Evolutionary conservation across 2,888 invertebrate genomes (phyloP).

Genomic region (Diaperis boleti): DNA sequence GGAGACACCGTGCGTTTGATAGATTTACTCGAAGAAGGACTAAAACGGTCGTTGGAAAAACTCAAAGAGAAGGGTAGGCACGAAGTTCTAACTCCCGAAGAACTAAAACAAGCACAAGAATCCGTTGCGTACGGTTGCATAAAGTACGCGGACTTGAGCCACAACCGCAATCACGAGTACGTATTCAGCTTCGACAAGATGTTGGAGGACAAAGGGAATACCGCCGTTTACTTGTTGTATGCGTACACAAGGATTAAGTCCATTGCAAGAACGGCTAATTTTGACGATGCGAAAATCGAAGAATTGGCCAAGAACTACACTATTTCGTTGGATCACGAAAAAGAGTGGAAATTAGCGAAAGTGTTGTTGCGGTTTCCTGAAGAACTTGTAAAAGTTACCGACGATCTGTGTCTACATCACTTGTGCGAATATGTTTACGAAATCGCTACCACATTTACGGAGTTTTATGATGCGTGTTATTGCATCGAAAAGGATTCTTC

Average conservation of each 20-base stretch:
- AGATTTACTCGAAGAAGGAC: conserved; percentile 92
- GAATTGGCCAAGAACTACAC: conserved; percentile 72
- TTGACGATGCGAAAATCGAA: conserved; percentile 73
- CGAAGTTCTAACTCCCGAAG: conserved; percentile 82
- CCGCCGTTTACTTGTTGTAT: conserved; percentile 97
- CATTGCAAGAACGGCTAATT: conserved; percentile 83
- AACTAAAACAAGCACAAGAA: conserved; percentile 86
- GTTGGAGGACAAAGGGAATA: conserved; percentile 99
- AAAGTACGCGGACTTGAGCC: conserved; percentile 96
- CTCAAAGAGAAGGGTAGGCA: conserved; percentile 89
- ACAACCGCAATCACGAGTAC: conserved; percentile 94
- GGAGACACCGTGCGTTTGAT: conserved; percentile 90
- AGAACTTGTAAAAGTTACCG: conserved; percentile 82
- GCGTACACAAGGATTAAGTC: conserved; percentile 94
- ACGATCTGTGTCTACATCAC: conserved; percentile 85
- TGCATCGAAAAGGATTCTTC: conserved; percentile 92
- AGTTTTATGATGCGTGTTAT: conserved; percentile 98
- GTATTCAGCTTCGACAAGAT: conserved; percentile 99
- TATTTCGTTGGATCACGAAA: conserved; percentile 85
- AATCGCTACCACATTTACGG: conserved; percentile 90
- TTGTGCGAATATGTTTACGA: conserved; percentile 97
- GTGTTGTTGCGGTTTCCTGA: conserved; percentile 89
- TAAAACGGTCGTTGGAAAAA: conserved; percentile 85
- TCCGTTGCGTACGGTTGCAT: conserved; percentile 98
- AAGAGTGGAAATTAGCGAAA: conserved; percentile 96